These are phyloP conservation scores for Trachelus tabidus DNA, from an alignment of 2,888 invertebrate genomes.

Conservation along the genomic window DNA sequence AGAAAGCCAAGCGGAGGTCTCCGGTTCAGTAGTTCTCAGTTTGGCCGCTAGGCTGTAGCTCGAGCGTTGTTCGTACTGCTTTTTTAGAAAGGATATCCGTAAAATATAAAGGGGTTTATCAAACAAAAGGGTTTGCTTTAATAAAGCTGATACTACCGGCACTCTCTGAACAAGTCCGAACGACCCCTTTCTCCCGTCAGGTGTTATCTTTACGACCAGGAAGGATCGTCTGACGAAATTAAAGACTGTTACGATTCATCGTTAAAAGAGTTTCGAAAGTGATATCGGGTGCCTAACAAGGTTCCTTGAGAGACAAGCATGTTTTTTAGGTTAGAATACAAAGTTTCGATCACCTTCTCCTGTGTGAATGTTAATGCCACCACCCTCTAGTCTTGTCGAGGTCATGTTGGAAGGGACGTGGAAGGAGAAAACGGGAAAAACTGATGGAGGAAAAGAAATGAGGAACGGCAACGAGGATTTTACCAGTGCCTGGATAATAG, in stretches of 20 bases:
- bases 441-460: background rate
- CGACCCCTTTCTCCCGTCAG: background rate
- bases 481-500: background rate
- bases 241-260: background rate
- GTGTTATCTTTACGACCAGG: background rate
- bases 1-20: background rate
- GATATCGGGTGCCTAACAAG: background rate
- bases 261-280: background rate
- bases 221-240: background rate
- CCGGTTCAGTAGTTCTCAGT: background rate
- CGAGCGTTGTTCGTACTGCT: background rate
- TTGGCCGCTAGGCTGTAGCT: background rate
- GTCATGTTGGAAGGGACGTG: background rate
- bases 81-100: constrained; percentile 6
- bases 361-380: background rate
- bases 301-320: background rate
- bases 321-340: background rate
- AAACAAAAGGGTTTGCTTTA: constrained; percentile 29
- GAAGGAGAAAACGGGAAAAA: background rate
- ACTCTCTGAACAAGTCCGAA: background rate
- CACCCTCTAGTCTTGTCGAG: background rate
- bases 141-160: constrained; percentile 1
- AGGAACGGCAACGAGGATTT: background rate
- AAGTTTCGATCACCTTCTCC: background rate
- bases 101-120: constrained; percentile 27